These are phyloP conservation scores for Brachionus manjavacas DNA, from an alignment of 1,140 invertebrate species.

Conservation along the genomic window DNA sequence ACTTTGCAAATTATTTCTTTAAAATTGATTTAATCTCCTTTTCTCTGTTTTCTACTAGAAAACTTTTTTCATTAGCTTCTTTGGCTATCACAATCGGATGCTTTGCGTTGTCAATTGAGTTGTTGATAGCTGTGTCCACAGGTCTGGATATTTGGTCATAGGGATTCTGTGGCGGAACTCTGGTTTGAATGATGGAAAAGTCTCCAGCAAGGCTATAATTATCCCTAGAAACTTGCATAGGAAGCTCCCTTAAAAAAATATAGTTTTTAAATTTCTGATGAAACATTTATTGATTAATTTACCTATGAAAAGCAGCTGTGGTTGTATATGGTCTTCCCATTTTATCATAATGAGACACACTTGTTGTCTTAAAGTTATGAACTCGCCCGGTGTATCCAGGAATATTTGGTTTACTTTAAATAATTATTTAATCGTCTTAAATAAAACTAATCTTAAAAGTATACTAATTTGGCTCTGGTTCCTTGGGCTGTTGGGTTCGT, in stretches of 20 bases:
- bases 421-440: background rate
- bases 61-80: background rate
- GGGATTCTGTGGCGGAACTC: conserved; percentile 26
- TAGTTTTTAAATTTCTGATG: background rate
- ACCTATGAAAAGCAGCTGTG: conserved; percentile 32
- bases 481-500: conserved; percentile 32
- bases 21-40: conserved; percentile 10
- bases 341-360: conserved; percentile 30
- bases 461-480: conserved; percentile 40
- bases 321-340: conserved; percentile 30
- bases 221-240: background rate
- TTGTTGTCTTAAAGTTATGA: conserved; percentile 21
- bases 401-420: conserved; percentile 31
- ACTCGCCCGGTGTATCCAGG: conserved; percentile 34
- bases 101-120: conserved; percentile 3
- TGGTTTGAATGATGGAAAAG: conserved; percentile 30
- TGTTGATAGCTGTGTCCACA: conserved; percentile 4
- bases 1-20: background rate
- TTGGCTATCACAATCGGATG: conserved; percentile 15
- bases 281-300: too few relatives aligned
- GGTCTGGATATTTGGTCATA: conserved; percentile 18
- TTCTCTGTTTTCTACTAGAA: background rate
- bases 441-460: background rate
- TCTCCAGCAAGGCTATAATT: conserved; percentile 21
- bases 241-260: background rate